Base-by-base conservation (phyloP, 2,113 vertebrate species). In the Eudyptes chrysolophus region DNA sequence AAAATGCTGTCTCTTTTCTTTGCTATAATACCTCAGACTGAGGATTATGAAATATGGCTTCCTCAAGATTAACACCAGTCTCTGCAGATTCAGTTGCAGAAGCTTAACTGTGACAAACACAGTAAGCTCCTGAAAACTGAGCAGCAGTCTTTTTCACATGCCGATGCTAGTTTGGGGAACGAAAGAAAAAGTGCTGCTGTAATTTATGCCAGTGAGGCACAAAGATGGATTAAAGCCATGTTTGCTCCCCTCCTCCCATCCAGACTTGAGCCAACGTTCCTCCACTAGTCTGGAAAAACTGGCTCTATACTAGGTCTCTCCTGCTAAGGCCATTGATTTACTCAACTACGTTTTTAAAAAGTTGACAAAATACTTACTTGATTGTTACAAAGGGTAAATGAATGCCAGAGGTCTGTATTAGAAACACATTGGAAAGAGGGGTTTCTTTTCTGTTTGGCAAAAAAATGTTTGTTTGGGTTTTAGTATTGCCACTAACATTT, bases 241-340 rank as follows among this genome's bases (percentile, higher is more conserved):
- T 96, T 97, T 92, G 74, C 74, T 97, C 92, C 92, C 80, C 84
- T 97, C 96, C 95, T 97, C 94, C 96, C 46, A 40, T n/a, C 40
- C 52, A 95, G 61, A 87, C 38, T 71, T 89, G 74, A 95, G 96
- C 94, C 94, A 97, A 72, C 0, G n/a, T 87, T 95, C 36, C 77
- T 95, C 76, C 44, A 68, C 89, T 79, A 87, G 72, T 89, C 92
- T 94, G 95, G 96, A 97, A 96, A 97, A 95, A 54, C 80, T 96
- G 92, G 94, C 94, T 90, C 57, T 92, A 20, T 95, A 81, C 87
- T 95, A 84, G 69, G 61, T 89, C 86, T 97, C 84, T 96, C 91
- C 91, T 97, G 89, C 94, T 97, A 95, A 94, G 83, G 91, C 92
- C 95, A 95, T 94, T 97, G 95, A 95, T 97, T 96, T 95, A 96